Conservation (phyloP, 2,113 vertebrate species). For the Chloropsis hardwickii region DNA sequence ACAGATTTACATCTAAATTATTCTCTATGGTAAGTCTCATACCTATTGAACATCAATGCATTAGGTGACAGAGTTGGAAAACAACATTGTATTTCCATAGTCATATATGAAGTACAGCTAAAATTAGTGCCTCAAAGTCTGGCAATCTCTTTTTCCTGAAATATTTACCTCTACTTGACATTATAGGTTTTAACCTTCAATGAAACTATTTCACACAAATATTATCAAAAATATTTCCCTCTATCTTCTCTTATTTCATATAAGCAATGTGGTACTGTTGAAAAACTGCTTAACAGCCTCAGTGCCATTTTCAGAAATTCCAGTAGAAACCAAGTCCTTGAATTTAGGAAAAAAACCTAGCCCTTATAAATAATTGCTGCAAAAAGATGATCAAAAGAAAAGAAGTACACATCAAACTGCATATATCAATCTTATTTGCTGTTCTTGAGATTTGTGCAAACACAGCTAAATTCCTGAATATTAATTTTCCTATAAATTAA, state of each 20-base stretch:
- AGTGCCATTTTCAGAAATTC: neutral
- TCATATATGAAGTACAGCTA: neutral
- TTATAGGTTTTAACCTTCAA: neutral
- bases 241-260: neutral
- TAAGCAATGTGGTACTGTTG: neutral
- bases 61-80: neutral
- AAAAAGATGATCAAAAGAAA: neutral
- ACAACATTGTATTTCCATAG: neutral
- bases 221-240: neutral
- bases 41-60: neutral
- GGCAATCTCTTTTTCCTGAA: neutral
- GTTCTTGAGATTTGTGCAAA: neutral
- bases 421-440: neutral
- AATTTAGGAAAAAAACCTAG: neutral
- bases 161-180: neutral
- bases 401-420: neutral
- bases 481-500: neutral
- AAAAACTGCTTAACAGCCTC: neutral
- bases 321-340: neutral
- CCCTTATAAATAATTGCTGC: neutral
- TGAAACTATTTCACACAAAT: neutral
- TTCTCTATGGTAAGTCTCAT: neutral
- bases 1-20: neutral
- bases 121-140: neutral
- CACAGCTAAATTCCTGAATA: neutral